Evolutionary conservation across 2,888 invertebrate species (phyloP), one percentile per base, ranked within the genome.

Genomic region (Temnothorax ravouxi): DNA sequence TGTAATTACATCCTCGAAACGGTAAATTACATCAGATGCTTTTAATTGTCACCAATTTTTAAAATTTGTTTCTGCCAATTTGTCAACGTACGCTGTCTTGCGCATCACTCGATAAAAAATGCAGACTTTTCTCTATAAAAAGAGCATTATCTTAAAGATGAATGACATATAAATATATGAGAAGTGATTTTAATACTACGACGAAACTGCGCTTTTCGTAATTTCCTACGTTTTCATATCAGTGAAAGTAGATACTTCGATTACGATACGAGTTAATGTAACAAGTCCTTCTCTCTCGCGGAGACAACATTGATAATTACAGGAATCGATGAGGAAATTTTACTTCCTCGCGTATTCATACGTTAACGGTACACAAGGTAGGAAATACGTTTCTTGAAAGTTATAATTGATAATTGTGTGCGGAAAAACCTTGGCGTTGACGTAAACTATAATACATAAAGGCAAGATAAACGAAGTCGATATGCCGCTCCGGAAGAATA

Each of bases 161-260:
- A 56, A 13, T 56, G 13, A 56, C 13, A 11, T 56, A 25, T 25
- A 5, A 56, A 52, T n/a, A 8, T n/a, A n/a, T 52, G 15, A 15
- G 15, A 47, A 18, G 50, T 18, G 18, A n/a, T 6, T 34, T 34
- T 34, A 34, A 21, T 21, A 18, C 41, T 56, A n/a, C 13, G 4
- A 34, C 3, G 8, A 50, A 75, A 75, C 21, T 38, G 29, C 4
- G 6, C 11, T 62, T 3, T 47, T n/a, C 18, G 11, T 62, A 11
- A 74, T 50, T 44, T 66, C 29, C 3, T 44, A 67, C 3, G 1
- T 9, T 8, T 56, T 66, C 29, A 29, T 29, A 29, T 56, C 18
- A 77, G 77, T 67, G 29, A 67, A 67, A 77, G 67, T 67, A 41
- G 52, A 41, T 13, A 54, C 15, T 54, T 56, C 21, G n/a, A 77